Evolutionary conservation across 2,888 invertebrate species (phyloP), one percentile per base, ranked within the genome.

Genomic region (Anthrax anthrax): DNA sequence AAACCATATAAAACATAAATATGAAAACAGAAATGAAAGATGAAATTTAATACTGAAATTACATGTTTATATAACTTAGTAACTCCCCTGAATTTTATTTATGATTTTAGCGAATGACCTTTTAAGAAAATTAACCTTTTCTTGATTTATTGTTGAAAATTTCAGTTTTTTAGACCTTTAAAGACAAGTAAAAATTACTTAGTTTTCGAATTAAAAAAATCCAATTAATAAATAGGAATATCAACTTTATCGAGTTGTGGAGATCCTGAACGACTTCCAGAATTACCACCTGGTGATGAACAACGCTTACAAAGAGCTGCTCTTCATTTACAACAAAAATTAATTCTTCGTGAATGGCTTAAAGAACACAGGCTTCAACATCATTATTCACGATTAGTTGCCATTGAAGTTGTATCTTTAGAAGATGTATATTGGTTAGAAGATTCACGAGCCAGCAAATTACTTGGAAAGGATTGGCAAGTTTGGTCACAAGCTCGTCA

Each of bases 401-500:
- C 81, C 56, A 76, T 86, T 63, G 88, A 87, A 68, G 86, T 89
- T 40, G 77, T 83, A 43, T 83, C 85, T n/a, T 65, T 90, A 54
- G 89, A 89, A 65, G 89, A 90, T 70, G 88, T 88, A 29, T 89
- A 89, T 69, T 88, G 88, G 88, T 71, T 86, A 62, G 88, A 89
- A 64, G 89, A 89, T 66, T 78, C 79, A 47, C 77, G 81, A 47
- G 84, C 84, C 18, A 78, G 81, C 37, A 77, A 82, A 57, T 78
- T 83, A 18, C 73, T 90, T 50, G 84, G 84, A 52, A 84, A 84
- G 63, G 87, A 88, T 68, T 80, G 86, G 69, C 74, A 76, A 48
- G 70, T 77, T 54, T 89, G 88, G 88, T 81, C 82, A 18, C 74
- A 80, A 49, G 87, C 86, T 34, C 74, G 88, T 4, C 86, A 86